These are phyloP conservation scores for Zonitis immaculata DNA, from an alignment of 2,888 invertebrate species.

Conservation along the genomic window DNA sequence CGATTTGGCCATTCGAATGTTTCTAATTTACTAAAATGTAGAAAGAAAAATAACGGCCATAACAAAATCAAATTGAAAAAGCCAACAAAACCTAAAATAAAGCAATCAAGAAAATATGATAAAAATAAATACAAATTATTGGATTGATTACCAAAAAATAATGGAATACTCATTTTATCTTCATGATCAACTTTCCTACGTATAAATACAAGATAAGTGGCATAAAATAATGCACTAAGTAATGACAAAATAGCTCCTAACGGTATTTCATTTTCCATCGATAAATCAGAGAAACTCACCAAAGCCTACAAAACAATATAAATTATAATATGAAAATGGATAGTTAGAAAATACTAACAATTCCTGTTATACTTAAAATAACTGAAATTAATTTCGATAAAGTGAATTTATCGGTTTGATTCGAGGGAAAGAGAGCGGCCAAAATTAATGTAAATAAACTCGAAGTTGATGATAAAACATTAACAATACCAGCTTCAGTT, in stretches of 20 bases:
- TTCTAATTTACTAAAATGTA: constrained; percentile 80
- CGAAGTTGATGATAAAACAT: constrained; percentile 82
- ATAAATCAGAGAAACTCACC: constrained; percentile 70
- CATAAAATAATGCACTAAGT: constrained; percentile 84
- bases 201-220: constrained; percentile 83
- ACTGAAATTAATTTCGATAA: constrained; percentile 81
- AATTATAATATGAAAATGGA: neutral
- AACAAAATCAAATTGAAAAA: constrained; percentile 80
- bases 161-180: constrained; percentile 89
- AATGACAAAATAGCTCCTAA: constrained; percentile 76
- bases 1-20: constrained; percentile 79
- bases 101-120: constrained; percentile 4
- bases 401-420: constrained; percentile 76
- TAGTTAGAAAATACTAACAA: constrained; percentile 62
- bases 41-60: constrained; percentile 85
- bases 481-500: constrained; percentile 82
- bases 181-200: constrained; percentile 84
- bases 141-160: constrained; percentile 79
- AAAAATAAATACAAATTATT: neutral
- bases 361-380: constrained; percentile 68
- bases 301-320: constrained; percentile 55
- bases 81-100: constrained; percentile 80
- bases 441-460: constrained; percentile 84
- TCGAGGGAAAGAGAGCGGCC: constrained; percentile 82
- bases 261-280: constrained; percentile 63